Evolutionary conservation across 35 echinoderm and acorn worm genomes (phyloP), one percentile per base, ranked within the genome.

Genomic region (Eucidaris tribuloides): DNA sequence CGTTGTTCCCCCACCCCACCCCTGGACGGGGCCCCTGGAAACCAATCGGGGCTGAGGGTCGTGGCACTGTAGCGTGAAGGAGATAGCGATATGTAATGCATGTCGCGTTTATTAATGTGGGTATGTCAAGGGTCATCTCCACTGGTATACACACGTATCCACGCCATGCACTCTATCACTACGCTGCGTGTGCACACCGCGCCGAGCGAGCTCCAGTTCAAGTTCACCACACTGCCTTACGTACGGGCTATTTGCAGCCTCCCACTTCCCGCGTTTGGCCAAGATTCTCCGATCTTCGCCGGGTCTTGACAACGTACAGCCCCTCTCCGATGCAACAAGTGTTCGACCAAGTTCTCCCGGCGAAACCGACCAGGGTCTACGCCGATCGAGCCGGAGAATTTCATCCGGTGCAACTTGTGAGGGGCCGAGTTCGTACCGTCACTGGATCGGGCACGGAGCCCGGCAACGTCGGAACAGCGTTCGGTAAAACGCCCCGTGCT

Each of bases 11-110:
- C n/a, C n/a, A n/a, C n/a, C n/a, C n/a, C n/a, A 74, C 68, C 68
- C 68, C 68, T 74, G 68, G 68, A 74, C 68, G 68, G 35, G 68
- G 68, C 68, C 68, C 68, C 68, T 35, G 68, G 68, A 74, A 74
- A 74, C 28, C 68, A 74, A 74, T 74, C 38, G 68, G 68, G 37
- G 35, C 68, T 40, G 68, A 42, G 40, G 68, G 68, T 74, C 68
- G 44, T 33, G 68, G 68, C 41, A 42, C 68, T n/a, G 44, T 74
- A 40, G 68, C 68, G 68, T 20, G 44, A 40, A 74, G 68, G 29
- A 74, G 68, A 74, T 74, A 74, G 68, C 68, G 68, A 74, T 74
- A 74, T 74, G 68, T 74, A 74, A 74, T n/a, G 68, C 68, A 41
- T 74, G 68, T 74, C 68, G 68, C 68, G 28, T 33, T 42, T 74